Percentiles rank a stretch among this genome's conserved stretches.
These are phyloP conservation scores for Scaptomyza hsui DNA, from an alignment of 1,140 invertebrate species.

Conservation along the genomic window DNA sequence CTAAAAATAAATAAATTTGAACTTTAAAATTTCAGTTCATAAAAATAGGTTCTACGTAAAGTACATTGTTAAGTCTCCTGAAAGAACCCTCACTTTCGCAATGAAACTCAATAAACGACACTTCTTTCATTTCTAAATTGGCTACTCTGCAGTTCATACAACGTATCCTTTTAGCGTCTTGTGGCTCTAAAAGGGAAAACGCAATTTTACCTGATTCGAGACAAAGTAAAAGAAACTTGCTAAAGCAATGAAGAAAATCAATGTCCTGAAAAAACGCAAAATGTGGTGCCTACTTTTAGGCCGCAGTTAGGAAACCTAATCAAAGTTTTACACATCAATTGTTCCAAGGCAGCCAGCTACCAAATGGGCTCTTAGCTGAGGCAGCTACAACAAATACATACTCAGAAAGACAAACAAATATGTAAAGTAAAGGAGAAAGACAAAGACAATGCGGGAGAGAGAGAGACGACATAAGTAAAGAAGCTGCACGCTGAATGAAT, in stretches of 20 bases:
- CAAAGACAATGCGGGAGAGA: slow-evolving; percentile 7
- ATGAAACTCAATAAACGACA: background rate
- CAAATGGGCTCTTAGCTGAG: slow-evolving; percentile 18
- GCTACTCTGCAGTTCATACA: background rate
- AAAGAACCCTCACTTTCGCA: background rate
- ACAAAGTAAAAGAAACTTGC: background rate
- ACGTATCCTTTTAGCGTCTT: background rate
- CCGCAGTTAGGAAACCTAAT: slow-evolving; percentile 58
- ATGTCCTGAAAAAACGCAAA: slow-evolving; percentile 18
- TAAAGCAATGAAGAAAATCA: slow-evolving; percentile 13
- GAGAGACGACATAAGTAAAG: slow-evolving; percentile 28
- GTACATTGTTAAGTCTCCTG: too few species aligned
- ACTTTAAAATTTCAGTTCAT: too few species aligned
- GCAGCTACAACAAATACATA: background rate
- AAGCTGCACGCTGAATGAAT: slow-evolving; percentile 53
- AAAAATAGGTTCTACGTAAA: too few species aligned
- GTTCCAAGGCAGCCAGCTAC: slow-evolving; percentile 46
- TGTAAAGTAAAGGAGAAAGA: slow-evolving; percentile 3
- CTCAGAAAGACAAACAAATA: slow-evolving; percentile 7
- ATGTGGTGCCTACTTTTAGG: slow-evolving; percentile 25
- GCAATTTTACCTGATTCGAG: slow-evolving; percentile 11
- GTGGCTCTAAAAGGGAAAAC: background rate
- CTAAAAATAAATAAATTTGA: too few species aligned
- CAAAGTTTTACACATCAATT: slow-evolving; percentile 73
- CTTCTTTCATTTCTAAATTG: slow-evolving; percentile 10